Base-by-base conservation (phyloP, 2,888 invertebrate genomes). In the Cheilosia urbana region DNA sequence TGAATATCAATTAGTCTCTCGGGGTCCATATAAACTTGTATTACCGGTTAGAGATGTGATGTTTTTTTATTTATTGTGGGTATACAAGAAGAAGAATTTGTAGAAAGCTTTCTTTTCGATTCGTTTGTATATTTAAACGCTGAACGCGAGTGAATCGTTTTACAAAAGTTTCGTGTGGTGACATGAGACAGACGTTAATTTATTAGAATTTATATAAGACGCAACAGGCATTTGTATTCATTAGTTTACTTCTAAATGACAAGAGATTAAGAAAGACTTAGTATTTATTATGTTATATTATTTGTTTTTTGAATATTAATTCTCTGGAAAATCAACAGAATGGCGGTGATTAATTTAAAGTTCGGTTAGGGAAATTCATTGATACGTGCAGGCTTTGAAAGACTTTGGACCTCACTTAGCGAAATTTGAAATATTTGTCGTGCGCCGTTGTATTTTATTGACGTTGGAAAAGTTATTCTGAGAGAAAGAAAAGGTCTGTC, bases 21-120 rank as follows among this genome's bases (percentile, higher is more conserved):
- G 19, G n/a, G 51, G 24, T 53, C 13, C 27, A 21, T 58, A 24
- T 45, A 13, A 55, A 78, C 60, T 37, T 34, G 63, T 55, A 78
- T 72, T 72, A 78, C 77, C 49, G 47, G 71, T 62, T 77, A 13
- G 40, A 53, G 68, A 76, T 68, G 66, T 47, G 65, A 58, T 24
- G 21, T 60, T 60, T 76, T 42, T 75, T 68, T 76, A 42, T 75
- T 55, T 63, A 13, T 15, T 5, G 5, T 7, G 4, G 2, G 3
- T 11, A 24, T 13, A 7, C 13, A 13, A 24, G 40, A 4, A 24
- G 40, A 53, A 53, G 42, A 72, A 73, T 45, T 63, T 68, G 19
- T 71, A 37, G 49, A 49, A 49, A 71, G 53, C 34, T 58, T 69
- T 69, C 55, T 34, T 19, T 47, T 34, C n/a, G 65, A 40, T 65